phyloP scores from a whole-genome alignment of 2,888 invertebrate genomes.

The Melolontha melolontha region DNA sequence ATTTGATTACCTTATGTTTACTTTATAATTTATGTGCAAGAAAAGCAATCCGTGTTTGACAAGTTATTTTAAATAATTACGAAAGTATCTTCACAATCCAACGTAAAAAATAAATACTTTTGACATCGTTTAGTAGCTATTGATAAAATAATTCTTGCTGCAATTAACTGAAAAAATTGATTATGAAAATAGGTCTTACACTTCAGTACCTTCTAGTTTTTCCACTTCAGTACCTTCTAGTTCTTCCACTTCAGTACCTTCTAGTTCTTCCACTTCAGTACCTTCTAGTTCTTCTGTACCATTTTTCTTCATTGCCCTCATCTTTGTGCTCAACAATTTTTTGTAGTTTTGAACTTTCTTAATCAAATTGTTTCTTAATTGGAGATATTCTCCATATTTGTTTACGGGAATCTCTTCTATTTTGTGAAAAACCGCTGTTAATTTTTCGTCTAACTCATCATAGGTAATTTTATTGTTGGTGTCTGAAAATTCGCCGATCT shows the following conservation, averaged over 20 bases:
- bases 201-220: conserved; percentile 31
- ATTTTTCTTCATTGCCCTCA: conserved; percentile 12
- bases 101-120: too few relatives aligned
- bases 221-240: conserved; percentile 35
- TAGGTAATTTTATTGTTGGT: conserved; percentile 19
- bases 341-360: conserved; percentile 36
- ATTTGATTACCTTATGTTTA: too few relatives aligned
- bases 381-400: conserved; percentile 19
- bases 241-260: neutral
- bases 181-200: conserved; percentile 9
- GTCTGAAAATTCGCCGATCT: conserved; percentile 24
- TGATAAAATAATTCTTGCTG: too few relatives aligned
- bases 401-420: conserved; percentile 35
- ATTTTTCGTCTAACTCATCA: conserved; percentile 32
- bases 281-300: conserved; percentile 6
- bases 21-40: too few relatives aligned
- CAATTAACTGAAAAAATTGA: neutral
- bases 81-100: too few relatives aligned
- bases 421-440: conserved; percentile 33
- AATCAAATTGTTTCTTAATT: conserved; percentile 37
- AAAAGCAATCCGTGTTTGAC: too few relatives aligned
- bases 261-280: conserved; percentile 21
- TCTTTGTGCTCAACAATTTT: conserved; percentile 25
- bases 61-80: too few relatives aligned
- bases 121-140: too few relatives aligned